phyloP scores from a whole-genome alignment of 2,888 invertebrate species.

The Eueremaeus valkanovi region DNA sequence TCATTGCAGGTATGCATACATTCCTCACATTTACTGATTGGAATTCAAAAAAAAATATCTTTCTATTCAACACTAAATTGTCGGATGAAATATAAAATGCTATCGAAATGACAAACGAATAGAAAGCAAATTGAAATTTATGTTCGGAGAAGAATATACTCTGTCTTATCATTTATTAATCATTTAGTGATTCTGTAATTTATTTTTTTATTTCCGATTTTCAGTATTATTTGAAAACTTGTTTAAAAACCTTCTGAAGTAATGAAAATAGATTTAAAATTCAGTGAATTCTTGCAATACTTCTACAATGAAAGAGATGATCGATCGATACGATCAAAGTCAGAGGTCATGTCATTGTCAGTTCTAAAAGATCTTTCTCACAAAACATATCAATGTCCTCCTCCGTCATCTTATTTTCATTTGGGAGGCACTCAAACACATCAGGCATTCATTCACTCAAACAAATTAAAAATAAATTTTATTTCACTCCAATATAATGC shows the following conservation, averaged over 20 bases:
- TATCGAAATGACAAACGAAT: no score
- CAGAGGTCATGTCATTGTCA: background rate
- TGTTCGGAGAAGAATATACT: background rate
- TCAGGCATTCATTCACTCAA: background rate
- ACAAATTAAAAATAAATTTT: background rate
- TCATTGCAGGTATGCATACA: no score
- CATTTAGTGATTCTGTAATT: background rate
- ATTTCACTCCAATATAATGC: background rate
- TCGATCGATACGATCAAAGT: slow-evolving; percentile 16
- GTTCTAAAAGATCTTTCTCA: background rate
- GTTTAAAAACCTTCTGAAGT: background rate
- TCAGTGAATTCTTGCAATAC: background rate
- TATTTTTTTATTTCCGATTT: background rate
- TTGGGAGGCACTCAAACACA: background rate
- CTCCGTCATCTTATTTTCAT: background rate
- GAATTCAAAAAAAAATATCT: no score
- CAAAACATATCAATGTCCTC: background rate
- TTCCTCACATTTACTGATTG: no score
- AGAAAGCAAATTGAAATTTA: no score
- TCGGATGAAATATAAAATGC: no score
- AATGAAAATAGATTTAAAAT: background rate
- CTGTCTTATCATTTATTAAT: background rate
- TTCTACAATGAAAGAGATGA: background rate
- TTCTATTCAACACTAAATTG: no score
- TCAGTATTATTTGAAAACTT: background rate